phyloP scores from a whole-genome alignment of 2,888 invertebrate genomes.

The Agonopterix alstromeriana region DNA sequence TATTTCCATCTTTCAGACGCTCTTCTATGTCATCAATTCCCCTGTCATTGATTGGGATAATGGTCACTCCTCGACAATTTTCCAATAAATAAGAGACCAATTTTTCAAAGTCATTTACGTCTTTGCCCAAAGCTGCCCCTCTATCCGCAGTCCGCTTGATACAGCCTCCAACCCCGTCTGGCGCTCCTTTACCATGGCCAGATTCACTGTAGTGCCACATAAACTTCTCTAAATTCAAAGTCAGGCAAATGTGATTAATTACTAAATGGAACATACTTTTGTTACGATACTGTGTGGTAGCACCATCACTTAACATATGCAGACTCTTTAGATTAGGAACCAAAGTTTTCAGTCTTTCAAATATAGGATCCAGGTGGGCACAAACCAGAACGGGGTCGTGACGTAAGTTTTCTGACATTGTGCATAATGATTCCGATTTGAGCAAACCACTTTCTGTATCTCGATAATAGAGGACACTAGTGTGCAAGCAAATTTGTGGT shows the following conservation, averaged over 20 bases:
- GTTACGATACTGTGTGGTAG: slow-evolving; percentile 10
- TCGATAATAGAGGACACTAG: slow-evolving; percentile 2
- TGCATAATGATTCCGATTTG: slow-evolving; percentile 1
- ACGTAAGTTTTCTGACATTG: slow-evolving; percentile 13
- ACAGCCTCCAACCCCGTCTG: slow-evolving; percentile 12
- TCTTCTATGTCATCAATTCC: background rate
- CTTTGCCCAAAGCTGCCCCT: background rate
- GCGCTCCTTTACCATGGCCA: slow-evolving; percentile 12
- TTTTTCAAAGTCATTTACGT: background rate
- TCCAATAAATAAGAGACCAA: background rate
- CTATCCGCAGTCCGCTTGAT: slow-evolving; percentile 4
- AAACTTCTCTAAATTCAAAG: slow-evolving; percentile 3
- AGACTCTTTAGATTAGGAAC: background rate
- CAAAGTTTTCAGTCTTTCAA: slow-evolving; percentile 7
- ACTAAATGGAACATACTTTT: slow-evolving; percentile 11
- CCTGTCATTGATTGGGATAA: background rate
- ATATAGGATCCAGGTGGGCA: slow-evolving; percentile 11
- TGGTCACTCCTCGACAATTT: background rate
- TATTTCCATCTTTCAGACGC: background rate
- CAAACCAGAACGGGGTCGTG: slow-evolving; percentile 18
- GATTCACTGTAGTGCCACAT: slow-evolving; percentile 9
- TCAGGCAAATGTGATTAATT: slow-evolving; percentile 4
- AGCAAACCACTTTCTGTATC: background rate
- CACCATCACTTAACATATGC: slow-evolving; percentile 7
- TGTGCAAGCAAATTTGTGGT: slow-evolving; percentile 4